Evolutionary conservation across 2,113 vertebrate genomes (phyloP), one percentile per base, ranked within the genome.

Genomic region (Aegotheles bennettii): DNA sequence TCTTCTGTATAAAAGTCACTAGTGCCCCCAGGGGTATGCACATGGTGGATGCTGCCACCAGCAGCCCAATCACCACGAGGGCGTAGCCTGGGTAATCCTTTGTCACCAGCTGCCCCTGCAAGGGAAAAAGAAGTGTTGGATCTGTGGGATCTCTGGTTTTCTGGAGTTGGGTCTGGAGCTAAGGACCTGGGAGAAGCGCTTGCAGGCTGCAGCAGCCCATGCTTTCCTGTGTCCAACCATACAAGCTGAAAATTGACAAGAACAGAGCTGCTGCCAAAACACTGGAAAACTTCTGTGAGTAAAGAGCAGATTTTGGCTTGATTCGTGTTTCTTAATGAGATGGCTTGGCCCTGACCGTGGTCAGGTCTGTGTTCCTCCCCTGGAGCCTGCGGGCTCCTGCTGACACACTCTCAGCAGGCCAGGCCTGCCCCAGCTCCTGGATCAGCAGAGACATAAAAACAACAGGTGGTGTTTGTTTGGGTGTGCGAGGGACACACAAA

Each of bases 11-110:
- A 79, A 96, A 98, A 18, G 84, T 96, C 17, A 98, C 76, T 53
- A 99, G 91, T 61, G 99, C 99, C 23, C 81, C 96, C 70, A 99
- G 64, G 10, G 99, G 99, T 20, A 99, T 93, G 59, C 99, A 99
- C 97, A 98, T 94, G 79, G 96, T 96, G 11, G 99, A 98, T 3
- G 98, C 87, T 0, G 96, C 97, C 94, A 99, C 97, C 13, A 99
- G 98, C 71, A 99, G 95, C 45, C 97, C 98, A 0, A 99, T 99
- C 94, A 98, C 97, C 0, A 94, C 98, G 36, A 99, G 98, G 8
- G 98, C 98, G 0, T 98, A 97, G 13, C 95, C 6, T 0, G 99
- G 99, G 84, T 99, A 99, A 16, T 98, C 98, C 69, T 86, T 98
- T 73, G 97, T 98, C 95, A 98, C 98, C 4, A 99, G 96, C 84